A percentile compares a stretch with the other conserved stretches of the same genome.
These are phyloP conservation scores for Scleropages formosus DNA, from an alignment of 2,797 vertebrate genomes.

Conservation along the genomic window DNA sequence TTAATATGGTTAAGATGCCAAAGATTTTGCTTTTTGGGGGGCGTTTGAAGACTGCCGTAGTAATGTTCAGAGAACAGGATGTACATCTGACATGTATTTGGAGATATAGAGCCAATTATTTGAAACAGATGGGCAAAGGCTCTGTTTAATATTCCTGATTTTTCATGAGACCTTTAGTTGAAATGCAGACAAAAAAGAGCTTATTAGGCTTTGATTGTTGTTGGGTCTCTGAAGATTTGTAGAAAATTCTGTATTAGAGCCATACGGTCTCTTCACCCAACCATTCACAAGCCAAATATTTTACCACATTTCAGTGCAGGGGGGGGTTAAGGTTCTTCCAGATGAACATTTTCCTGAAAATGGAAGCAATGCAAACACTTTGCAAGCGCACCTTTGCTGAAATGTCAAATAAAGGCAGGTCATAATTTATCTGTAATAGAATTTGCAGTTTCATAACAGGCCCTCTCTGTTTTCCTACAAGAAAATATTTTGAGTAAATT, in stretches of 20 bases:
- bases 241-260: conserved; percentile 14
- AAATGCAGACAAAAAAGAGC: conserved; percentile 47
- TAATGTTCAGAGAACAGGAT: conserved; percentile 62
- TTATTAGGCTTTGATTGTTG: conserved; percentile 25
- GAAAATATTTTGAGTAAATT: not conserved
- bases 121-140: conserved; percentile 62
- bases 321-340: too few species aligned
- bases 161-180: conserved; percentile 57
- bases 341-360: too few species aligned
- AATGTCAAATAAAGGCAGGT: too few species aligned
- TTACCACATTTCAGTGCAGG: too few species aligned
- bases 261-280: too few species aligned
- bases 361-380: too few species aligned
- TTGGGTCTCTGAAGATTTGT: conserved; percentile 18
- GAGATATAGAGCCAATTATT: conserved; percentile 60
- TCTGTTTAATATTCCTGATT: conserved; percentile 59
- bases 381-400: too few species aligned
- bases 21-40: conserved; percentile 40
- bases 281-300: too few species aligned
- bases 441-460: too few species aligned
- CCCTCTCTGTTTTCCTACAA: too few species aligned
- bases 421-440: too few species aligned
- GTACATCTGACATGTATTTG: conserved; percentile 72
- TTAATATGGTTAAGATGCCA: conserved; percentile 42
- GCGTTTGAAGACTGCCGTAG: conserved; percentile 60